phyloP scores from a whole-genome alignment of 2,888 invertebrate genomes.

The Hyppa rectilinea region DNA sequence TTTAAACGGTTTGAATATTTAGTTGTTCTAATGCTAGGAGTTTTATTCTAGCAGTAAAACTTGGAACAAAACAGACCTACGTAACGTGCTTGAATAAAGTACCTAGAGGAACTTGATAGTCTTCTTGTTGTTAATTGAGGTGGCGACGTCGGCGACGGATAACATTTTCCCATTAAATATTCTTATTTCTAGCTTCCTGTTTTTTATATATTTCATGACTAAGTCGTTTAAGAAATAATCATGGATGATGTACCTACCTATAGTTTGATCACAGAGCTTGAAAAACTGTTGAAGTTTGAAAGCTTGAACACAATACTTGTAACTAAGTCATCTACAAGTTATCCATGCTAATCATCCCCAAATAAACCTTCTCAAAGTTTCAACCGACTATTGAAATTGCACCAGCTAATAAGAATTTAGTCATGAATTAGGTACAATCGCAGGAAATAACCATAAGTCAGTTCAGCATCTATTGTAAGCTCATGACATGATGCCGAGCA shows the following conservation, averaged over 20 bases:
- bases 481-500: background rate
- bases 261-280: background rate
- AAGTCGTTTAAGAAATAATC: conserved; percentile 6
- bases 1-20: conserved; percentile 26
- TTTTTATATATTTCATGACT: background rate
- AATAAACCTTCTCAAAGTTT: background rate
- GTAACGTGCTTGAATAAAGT: conserved; percentile 6
- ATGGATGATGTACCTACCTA: too few relatives aligned
- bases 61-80: background rate
- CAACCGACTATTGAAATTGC: background rate
- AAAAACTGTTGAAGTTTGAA: too few relatives aligned
- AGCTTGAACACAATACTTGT: background rate
- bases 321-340: background rate
- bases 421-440: background rate
- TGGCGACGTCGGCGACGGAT: background rate
- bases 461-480: conserved; percentile 1
- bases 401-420: background rate
- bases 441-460: background rate
- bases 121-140: conserved; percentile 27
- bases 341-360: background rate
- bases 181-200: background rate
- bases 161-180: conserved; percentile 4
- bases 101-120: conserved; percentile 11
- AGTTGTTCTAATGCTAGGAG: background rate
- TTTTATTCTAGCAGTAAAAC: conserved; percentile 18